A percentile compares a stretch with the other conserved stretches of the same genome.
Conservation (phyloP, 2,888 invertebrate species). For the Cheiracanthium punctorium region DNA sequence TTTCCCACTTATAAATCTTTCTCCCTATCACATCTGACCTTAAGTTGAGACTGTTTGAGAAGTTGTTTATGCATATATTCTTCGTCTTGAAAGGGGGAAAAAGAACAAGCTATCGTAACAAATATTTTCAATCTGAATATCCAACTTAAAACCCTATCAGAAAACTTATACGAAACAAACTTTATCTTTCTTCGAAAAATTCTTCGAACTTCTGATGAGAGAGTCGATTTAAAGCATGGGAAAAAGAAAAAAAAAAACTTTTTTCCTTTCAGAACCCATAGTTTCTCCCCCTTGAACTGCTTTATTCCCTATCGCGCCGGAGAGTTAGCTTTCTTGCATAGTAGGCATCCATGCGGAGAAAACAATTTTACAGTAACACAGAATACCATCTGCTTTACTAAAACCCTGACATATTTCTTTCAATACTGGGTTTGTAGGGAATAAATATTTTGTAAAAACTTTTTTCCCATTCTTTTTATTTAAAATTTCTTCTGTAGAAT, state of each 20-base stretch:
- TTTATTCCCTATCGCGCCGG: not conserved
- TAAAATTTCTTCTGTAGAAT: no score
- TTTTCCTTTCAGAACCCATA: not conserved
- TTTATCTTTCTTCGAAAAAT: not conserved
- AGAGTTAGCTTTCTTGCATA: conserved; percentile 19
- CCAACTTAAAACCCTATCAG: not conserved
- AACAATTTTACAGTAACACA: conserved; percentile 23
- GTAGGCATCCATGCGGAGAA: conserved; percentile 10
- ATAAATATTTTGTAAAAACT: conserved; percentile 22
- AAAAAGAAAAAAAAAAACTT: not conserved
- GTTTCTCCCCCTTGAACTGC: not conserved
- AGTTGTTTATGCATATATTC: not conserved
- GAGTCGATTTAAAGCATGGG: not conserved
- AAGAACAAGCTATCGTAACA: not conserved
- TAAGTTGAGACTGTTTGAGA: not conserved
- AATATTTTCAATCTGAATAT: not conserved
- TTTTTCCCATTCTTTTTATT: not conserved
- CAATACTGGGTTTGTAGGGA: not conserved
- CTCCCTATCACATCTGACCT: not conserved
- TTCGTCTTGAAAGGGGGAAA: not conserved
- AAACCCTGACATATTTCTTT: conserved; percentile 6
- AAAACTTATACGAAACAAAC: conserved; percentile 5
- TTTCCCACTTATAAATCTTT: no score
- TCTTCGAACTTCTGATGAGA: conserved; percentile 2
- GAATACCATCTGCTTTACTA: conserved; percentile 4